Conservation (phyloP, 1,140 invertebrate genomes). For the Elysia chlorotica region DNA sequence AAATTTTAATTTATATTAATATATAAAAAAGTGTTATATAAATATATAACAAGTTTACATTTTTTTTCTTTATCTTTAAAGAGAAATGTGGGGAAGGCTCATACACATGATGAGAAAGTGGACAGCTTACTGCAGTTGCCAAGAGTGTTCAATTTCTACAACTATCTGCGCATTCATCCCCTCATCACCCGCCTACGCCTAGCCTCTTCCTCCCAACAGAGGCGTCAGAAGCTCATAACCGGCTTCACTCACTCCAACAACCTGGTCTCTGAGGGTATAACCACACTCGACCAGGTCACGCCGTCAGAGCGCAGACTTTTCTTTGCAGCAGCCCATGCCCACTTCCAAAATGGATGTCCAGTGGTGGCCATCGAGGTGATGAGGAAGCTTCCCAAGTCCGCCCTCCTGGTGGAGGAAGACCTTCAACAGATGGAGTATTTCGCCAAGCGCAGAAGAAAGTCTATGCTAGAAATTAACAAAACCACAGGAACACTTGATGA, state of each 20-base stretch:
- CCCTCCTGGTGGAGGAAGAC: slow-evolving; percentile 65
- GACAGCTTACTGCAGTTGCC: slow-evolving; percentile 61
- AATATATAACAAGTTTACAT: too few species aligned
- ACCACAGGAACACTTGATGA: slow-evolving; percentile 33
- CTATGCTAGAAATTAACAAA: slow-evolving; percentile 18
- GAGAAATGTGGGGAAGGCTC: too few species aligned
- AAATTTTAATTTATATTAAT: too few species aligned
- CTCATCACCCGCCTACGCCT: slow-evolving; percentile 79
- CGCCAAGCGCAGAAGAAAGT: slow-evolving; percentile 16
- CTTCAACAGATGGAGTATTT: slow-evolving; percentile 59
- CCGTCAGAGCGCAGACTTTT: slow-evolving; percentile 93
- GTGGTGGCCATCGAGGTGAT: slow-evolving; percentile 95
- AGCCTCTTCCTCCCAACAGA: slow-evolving; percentile 69
- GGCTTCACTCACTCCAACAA: slow-evolving; percentile 54
- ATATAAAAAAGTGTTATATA: too few species aligned
- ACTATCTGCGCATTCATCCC: slow-evolving; percentile 95
- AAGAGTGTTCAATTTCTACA: slow-evolving; percentile 99
- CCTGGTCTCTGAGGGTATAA: slow-evolving; percentile 57
- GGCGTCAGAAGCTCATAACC: slow-evolving; percentile 56
- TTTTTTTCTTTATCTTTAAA: too few species aligned
- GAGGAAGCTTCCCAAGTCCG: slow-evolving; percentile 93
- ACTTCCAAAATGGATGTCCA: slow-evolving; percentile 97
- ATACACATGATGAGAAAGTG: too few species aligned
- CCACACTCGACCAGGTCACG: slow-evolving; percentile 72
- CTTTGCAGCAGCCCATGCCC: slow-evolving; percentile 96